Percentiles rank a stretch among this genome's conserved stretches.
Evolutionary conservation across 2,797 vertebrate species (phyloP).

Genomic region (Sylvilagus floridanus): DNA sequence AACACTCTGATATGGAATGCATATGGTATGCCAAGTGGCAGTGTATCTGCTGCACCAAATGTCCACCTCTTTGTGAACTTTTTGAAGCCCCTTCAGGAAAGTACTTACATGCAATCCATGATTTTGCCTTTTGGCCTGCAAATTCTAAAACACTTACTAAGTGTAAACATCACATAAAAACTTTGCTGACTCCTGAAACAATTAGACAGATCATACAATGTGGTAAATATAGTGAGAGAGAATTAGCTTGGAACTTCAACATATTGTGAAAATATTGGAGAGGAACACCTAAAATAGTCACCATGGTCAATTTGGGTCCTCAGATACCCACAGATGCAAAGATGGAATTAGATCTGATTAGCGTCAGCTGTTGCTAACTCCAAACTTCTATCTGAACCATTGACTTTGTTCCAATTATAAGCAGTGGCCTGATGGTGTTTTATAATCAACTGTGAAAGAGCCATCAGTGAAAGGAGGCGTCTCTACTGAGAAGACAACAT

Average conservation of each 20-base stretch:
- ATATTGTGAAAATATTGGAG: conserved; percentile 18
- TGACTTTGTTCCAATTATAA: background rate
- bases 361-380: background rate
- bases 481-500: background rate
- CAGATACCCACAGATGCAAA: background rate
- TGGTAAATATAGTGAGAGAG: background rate
- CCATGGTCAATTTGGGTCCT: background rate
- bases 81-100: background rate
- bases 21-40: too few species aligned
- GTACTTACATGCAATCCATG: background rate
- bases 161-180: conserved; percentile 26
- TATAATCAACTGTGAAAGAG: background rate
- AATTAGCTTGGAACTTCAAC: conserved; percentile 28
- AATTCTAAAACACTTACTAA: conserved; percentile 18
- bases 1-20: too few species aligned
- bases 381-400: background rate
- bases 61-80: too few species aligned
- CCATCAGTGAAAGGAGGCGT: background rate
- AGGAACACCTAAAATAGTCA: background rate
- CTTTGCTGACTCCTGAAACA: background rate
- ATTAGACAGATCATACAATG: conserved; percentile 1
- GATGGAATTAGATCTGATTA: background rate
- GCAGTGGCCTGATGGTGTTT: background rate
- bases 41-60: too few species aligned
- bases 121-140: conserved; percentile 34